These are phyloP conservation scores for Hydra vulgaris DNA, from an alignment of 30 jellyfish, hydroid and myxozoan genomes.

Conservation along the genomic window DNA sequence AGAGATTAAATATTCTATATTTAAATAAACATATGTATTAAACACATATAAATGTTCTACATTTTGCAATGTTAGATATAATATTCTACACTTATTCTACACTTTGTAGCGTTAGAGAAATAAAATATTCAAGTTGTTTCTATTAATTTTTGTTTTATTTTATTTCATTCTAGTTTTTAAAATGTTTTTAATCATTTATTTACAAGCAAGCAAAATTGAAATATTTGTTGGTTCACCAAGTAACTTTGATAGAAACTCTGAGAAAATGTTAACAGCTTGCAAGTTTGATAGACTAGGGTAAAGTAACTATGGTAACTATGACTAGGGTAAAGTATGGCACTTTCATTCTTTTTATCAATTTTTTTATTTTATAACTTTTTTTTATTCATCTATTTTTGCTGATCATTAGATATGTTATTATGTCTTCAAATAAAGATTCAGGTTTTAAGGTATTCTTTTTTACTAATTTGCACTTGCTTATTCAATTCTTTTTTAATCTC, in stretches of 20 bases:
- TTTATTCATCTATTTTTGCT: no score
- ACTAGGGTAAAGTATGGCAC: conserved; percentile 57
- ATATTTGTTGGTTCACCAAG: conserved; percentile 45
- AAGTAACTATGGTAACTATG: no score
- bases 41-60: no score
- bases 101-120: no score
- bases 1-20: no score
- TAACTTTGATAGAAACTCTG: conserved; percentile 28
- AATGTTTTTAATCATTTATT: not conserved
- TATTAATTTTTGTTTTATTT: conserved; percentile 22
- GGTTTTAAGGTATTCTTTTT: not conserved
- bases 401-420: conserved; percentile 31
- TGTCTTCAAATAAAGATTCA: conserved; percentile 15
- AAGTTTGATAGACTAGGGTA: conserved; percentile 81
- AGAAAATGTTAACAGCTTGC: conserved; percentile 14
- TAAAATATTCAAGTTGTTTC: no score
- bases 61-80: no score
- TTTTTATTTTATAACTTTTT: no score
- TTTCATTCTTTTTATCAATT: not conserved
- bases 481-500: no score
- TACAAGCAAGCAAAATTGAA: conserved; percentile 70
- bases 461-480: no score
- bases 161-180: not conserved
- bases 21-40: no score
- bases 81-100: no score